These are phyloP conservation scores for Columba janthina DNA, from an alignment of 2,113 vertebrate genomes.

Conservation along the genomic window DNA sequence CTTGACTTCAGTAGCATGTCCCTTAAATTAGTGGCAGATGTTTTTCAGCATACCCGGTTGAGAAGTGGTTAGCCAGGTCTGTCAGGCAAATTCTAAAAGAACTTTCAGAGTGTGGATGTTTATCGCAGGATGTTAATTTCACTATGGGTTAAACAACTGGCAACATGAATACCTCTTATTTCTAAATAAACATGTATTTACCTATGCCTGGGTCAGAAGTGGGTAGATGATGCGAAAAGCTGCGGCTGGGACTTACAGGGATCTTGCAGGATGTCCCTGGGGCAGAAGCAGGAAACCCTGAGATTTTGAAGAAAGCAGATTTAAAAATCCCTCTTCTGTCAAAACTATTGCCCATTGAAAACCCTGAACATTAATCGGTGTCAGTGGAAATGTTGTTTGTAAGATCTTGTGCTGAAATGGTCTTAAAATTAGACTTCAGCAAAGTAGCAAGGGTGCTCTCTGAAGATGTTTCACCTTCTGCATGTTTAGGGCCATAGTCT, in stretches of 20 bases:
- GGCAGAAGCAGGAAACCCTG: not conserved
- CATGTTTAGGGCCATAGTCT: not conserved
- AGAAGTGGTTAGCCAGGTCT: not conserved
- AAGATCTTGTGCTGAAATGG: not conserved
- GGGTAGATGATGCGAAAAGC: not conserved
- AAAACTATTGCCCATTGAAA: not conserved
- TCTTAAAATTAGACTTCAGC: not conserved
- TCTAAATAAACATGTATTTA: not conserved
- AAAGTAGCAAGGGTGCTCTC: not conserved
- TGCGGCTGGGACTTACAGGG: not conserved
- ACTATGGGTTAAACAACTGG: not conserved
- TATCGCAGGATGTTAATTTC: not conserved
- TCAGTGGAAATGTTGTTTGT: not conserved
- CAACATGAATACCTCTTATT: not conserved
- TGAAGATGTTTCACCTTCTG: not conserved
- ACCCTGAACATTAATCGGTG: accelerated
- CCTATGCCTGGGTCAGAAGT: not conserved
- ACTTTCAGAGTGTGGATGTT: not conserved
- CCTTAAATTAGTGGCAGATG: conserved; percentile 12
- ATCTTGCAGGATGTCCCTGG: not conserved
- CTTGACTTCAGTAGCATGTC: not conserved
- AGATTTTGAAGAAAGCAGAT: not conserved
- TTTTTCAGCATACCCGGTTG: not conserved
- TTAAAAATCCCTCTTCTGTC: not conserved
- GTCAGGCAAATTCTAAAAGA: not conserved